Conservation (phyloP, 2,113 vertebrate species). For the Sinosuthora webbiana region DNA sequence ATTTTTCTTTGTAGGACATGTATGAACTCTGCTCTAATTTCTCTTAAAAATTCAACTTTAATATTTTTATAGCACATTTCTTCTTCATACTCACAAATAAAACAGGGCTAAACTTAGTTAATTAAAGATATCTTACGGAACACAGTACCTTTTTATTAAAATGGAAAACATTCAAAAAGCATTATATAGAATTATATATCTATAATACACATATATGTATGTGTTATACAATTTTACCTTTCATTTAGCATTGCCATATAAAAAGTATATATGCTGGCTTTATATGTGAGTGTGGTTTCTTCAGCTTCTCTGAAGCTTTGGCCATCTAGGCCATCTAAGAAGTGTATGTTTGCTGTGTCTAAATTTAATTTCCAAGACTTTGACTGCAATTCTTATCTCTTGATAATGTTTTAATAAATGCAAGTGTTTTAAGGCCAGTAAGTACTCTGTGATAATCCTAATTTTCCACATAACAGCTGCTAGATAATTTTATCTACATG, state of each 20-base stretch:
- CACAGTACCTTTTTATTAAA: background rate
- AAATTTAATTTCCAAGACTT: slow-evolving; percentile 16
- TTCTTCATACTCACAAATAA: background rate
- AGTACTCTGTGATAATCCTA: background rate
- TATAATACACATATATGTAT: background rate
- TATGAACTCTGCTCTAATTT: background rate
- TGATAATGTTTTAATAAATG: slow-evolving; percentile 31
- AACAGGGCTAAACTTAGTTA: background rate
- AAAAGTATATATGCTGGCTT: background rate
- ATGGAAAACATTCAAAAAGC: background rate
- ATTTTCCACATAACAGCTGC: background rate
- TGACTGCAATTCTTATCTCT: slow-evolving; percentile 4
- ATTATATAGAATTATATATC: background rate
- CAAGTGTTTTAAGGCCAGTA: slow-evolving; percentile 8
- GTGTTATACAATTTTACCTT: background rate
- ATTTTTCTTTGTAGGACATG: background rate
- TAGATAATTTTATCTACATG: slow-evolving; percentile 12
- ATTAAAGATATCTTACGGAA: background rate
- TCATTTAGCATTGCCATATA: background rate
- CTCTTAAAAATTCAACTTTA: background rate
- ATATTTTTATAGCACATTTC: background rate
- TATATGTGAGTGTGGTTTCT: background rate
- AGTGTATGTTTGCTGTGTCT: background rate
- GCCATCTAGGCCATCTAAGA: background rate
- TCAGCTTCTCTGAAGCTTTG: background rate